Conservation (phyloP, 2,113 vertebrate species). For the Atlantisia rogersi region DNA sequence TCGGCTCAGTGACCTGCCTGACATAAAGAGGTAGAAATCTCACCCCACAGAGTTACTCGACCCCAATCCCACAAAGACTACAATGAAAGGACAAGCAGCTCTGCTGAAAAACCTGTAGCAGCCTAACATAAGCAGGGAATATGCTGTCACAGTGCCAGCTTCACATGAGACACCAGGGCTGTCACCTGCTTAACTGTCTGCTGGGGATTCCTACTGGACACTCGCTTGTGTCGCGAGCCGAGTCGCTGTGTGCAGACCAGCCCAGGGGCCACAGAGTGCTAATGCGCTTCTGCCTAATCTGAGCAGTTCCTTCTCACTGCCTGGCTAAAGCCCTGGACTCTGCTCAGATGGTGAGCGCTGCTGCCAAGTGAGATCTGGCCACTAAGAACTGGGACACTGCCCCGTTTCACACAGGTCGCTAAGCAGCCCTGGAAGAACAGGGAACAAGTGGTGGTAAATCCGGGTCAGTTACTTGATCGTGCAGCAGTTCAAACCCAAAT, state of each 20-base stretch:
- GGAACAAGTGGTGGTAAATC: background rate
- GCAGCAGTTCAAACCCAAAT: background rate
- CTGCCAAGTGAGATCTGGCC: background rate
- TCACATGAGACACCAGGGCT: background rate
- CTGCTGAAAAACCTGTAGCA: background rate
- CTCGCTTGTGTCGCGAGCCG: rapidly evolving
- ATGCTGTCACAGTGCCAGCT: background rate
- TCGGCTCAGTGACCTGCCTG: background rate
- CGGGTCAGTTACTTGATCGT: background rate
- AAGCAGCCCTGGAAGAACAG: background rate
- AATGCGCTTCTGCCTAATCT: background rate
- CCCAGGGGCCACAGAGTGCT: background rate
- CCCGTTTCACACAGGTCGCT: background rate
- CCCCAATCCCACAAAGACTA: background rate
- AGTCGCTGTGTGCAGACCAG: background rate
- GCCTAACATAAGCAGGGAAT: background rate
- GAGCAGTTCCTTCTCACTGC: background rate
- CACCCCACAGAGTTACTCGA: background rate
- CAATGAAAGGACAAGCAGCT: background rate
- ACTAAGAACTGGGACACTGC: background rate
- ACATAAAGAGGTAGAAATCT: background rate
- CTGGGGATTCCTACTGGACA: background rate
- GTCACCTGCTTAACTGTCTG: background rate
- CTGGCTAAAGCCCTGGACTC: background rate
- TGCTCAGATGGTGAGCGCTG: background rate